Evolutionary conservation across 2,888 invertebrate genomes (phyloP).

Genomic region (Plebejus anna): DNA sequence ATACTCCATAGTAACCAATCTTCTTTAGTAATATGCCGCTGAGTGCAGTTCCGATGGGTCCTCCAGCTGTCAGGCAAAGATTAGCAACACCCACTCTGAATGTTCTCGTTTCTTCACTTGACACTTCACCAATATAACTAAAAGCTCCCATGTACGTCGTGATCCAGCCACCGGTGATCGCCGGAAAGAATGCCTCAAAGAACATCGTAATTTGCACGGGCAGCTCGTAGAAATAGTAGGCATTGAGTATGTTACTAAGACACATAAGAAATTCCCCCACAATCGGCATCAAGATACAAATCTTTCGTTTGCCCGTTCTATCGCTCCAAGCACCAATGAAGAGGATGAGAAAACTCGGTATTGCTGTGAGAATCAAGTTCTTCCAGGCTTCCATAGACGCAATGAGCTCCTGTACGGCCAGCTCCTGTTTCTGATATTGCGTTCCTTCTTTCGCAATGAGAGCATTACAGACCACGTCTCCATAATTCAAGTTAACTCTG

Average conservation of each 20-base stretch:
- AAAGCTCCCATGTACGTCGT: conserved; percentile 78
- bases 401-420: conserved; percentile 78
- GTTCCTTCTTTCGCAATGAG: conserved; percentile 84
- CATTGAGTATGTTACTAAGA: conserved; percentile 72
- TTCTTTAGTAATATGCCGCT: conserved; percentile 64
- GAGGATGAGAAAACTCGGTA: conserved; percentile 76
- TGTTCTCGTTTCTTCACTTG: conserved; percentile 77
- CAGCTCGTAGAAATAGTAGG: conserved; percentile 75
- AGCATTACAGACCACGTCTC: conserved; percentile 85
- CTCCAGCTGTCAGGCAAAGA: conserved; percentile 63
- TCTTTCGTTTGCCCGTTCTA: conserved; percentile 75
- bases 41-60: conserved; percentile 63
- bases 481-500: conserved; percentile 86
- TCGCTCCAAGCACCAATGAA: conserved; percentile 83
- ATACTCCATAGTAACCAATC: conserved; percentile 77
- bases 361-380: conserved; percentile 72
- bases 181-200: conserved; percentile 74
- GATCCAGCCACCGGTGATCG: conserved; percentile 78
- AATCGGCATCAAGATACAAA: conserved; percentile 78
- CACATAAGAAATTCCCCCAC: conserved; percentile 73
- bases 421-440: conserved; percentile 81
- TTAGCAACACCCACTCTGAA: conserved; percentile 80
- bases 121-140: conserved; percentile 81
- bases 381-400: conserved; percentile 78
- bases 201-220: conserved; percentile 75